These are phyloP conservation scores for Crambe crambe DNA, from an alignment of 37 sponge, comb jelly and placozoan genomes.

Conservation along the genomic window DNA sequence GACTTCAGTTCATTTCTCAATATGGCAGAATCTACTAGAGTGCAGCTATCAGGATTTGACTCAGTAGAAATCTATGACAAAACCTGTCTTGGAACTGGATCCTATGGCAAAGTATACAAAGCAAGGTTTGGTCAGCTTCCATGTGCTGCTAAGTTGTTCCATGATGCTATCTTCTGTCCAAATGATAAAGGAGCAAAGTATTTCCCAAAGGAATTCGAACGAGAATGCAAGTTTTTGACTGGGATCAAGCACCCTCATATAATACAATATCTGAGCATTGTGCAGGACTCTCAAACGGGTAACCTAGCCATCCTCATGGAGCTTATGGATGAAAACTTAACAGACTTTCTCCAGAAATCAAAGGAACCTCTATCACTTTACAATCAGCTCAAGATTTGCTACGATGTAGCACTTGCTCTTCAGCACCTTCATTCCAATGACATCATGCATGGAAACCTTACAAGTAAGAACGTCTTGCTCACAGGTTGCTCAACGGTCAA, in stretches of 20 bases:
- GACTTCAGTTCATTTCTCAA: too few relatives aligned
- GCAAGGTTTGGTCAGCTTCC: slow-evolving; percentile 30
- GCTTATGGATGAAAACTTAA: slow-evolving; percentile 58
- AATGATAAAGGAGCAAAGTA: neutral
- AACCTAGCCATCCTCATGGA: slow-evolving; percentile 37
- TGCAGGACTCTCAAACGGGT: slow-evolving; percentile 7
- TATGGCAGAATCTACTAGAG: too few relatives aligned
- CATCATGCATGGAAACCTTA: slow-evolving; percentile 67
- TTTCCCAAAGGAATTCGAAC: neutral
- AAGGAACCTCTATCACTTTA: slow-evolving; percentile 5
- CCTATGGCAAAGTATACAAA: slow-evolving; percentile 40
- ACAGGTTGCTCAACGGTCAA: neutral
- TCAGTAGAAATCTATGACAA: neutral
- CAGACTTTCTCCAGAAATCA: slow-evolving; percentile 25
- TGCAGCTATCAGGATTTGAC: neutral
- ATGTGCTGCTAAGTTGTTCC: slow-evolving; percentile 40
- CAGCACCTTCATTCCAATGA: slow-evolving; percentile 72
- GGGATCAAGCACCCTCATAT: slow-evolving; percentile 36
- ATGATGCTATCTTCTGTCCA: neutral
- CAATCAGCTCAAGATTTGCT: neutral
- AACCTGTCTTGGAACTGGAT: slow-evolving; percentile 1
- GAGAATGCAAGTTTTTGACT: neutral
- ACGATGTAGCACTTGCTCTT: slow-evolving; percentile 27
- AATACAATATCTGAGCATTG: slow-evolving; percentile 24
- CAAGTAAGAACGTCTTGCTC: slow-evolving; percentile 64